Percentiles rank a stretch among this genome's conserved stretches.
These are phyloP conservation scores for Leptinotarsa defecta DNA, from an alignment of 1,140 invertebrate species.

Conservation along the genomic window DNA sequence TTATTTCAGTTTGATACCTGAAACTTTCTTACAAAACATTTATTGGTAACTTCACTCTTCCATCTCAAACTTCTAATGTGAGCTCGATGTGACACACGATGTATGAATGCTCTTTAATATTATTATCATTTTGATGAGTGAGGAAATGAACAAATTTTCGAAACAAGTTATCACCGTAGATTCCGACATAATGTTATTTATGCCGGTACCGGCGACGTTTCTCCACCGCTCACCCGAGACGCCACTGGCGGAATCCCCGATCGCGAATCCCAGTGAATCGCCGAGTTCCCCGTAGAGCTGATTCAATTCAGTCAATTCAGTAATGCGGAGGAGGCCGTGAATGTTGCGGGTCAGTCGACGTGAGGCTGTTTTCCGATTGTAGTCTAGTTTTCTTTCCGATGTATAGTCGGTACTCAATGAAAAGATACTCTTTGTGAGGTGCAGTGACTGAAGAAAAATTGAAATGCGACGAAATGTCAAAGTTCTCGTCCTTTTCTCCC, in stretches of 20 bases:
- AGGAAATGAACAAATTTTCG: too few relatives aligned
- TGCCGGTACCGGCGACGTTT: neutral
- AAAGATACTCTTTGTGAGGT: constrained; percentile 2
- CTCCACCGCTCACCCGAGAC: neutral
- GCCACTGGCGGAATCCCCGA: constrained; percentile 15
- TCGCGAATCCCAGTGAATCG: neutral
- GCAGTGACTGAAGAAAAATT: constrained; percentile 22
- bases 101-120: too few relatives aligned
- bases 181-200: too few relatives aligned
- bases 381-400: neutral
- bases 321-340: constrained; percentile 12
- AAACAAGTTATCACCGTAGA: too few relatives aligned
- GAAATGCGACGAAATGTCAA: constrained; percentile 60
- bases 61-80: too few relatives aligned
- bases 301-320: constrained; percentile 1
- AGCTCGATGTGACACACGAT: too few relatives aligned
- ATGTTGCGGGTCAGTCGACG: neutral
- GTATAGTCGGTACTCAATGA: constrained; percentile 1
- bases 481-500: constrained; percentile 57
- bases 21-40: too few relatives aligned
- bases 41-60: too few relatives aligned
- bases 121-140: too few relatives aligned
- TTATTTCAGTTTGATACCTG: too few relatives aligned
- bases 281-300: neutral
- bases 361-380: neutral